These are phyloP conservation scores for Tetraodon nigroviridis DNA, from an alignment of 2,113 vertebrate genomes.

Conservation along the genomic window DNA sequence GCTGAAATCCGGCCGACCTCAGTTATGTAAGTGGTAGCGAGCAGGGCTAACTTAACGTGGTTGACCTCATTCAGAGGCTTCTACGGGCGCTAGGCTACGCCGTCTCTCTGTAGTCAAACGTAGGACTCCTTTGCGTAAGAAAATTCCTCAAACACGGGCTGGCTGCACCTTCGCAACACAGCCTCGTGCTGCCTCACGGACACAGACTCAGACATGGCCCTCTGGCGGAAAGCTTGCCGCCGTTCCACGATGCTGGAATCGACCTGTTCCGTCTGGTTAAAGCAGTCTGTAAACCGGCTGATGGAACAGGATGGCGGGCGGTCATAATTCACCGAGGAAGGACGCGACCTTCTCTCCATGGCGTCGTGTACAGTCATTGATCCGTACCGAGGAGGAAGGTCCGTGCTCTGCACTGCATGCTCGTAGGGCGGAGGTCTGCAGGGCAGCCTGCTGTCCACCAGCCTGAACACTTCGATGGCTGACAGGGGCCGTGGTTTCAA, in stretches of 20 bases:
- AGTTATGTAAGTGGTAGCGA: neutral
- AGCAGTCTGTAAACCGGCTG: slow-evolving; percentile 9
- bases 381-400: slow-evolving; percentile 38
- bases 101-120: slow-evolving; percentile 69
- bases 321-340: slow-evolving; percentile 60
- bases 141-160: slow-evolving; percentile 82
- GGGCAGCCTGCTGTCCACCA: slow-evolving; percentile 75
- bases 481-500: slow-evolving; percentile 69
- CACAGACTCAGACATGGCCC: slow-evolving; percentile 80
- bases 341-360: slow-evolving; percentile 62
- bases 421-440: slow-evolving; percentile 83
- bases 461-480: slow-evolving; percentile 80
- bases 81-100: neutral
- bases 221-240: slow-evolving; percentile 64
- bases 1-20: neutral
- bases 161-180: slow-evolving; percentile 76
- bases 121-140: slow-evolving; percentile 89
- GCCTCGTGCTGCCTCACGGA: slow-evolving; percentile 61
- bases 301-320: slow-evolving; percentile 10
- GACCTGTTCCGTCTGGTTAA: slow-evolving; percentile 7
- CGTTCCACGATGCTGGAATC: slow-evolving; percentile 24
- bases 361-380: slow-evolving; percentile 79
- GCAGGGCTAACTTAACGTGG: neutral
- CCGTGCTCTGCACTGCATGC: slow-evolving; percentile 73
- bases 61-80: neutral